These are phyloP conservation scores for Plebejus argus DNA, from an alignment of 2,888 invertebrate species.

Conservation along the genomic window DNA sequence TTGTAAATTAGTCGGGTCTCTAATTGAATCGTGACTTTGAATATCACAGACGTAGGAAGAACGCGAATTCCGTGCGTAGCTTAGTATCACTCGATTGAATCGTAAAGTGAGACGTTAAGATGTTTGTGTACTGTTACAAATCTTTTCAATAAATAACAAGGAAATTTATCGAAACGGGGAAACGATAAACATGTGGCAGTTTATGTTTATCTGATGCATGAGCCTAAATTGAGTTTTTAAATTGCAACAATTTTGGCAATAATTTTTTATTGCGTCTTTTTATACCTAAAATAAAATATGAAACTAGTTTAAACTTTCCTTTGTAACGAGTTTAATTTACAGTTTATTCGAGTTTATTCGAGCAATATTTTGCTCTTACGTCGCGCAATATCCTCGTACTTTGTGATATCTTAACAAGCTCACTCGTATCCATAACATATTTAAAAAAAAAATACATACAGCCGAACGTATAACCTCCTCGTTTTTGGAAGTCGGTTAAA, in stretches of 20 bases:
- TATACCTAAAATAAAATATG: background rate
- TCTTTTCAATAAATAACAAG: slow-evolving; percentile 26
- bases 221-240: background rate
- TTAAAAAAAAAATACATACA: too few relatives aligned
- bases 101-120: slow-evolving; percentile 34
- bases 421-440: slow-evolving; percentile 9
- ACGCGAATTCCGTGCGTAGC: slow-evolving; percentile 43
- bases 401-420: slow-evolving; percentile 23
- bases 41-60: slow-evolving; percentile 30
- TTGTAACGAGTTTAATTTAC: slow-evolving; percentile 14
- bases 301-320: background rate
- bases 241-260: background rate
- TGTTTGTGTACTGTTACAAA: slow-evolving; percentile 20
- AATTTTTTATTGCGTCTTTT: background rate
- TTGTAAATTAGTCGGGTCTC: slow-evolving; percentile 19
- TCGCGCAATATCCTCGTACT: slow-evolving; percentile 11
- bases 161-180: slow-evolving; percentile 16
- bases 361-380: slow-evolving; percentile 14
- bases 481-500: too few relatives aligned
- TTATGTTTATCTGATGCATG: slow-evolving; percentile 11
- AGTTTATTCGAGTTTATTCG: slow-evolving; percentile 9
- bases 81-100: slow-evolving; percentile 51
- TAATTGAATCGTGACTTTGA: slow-evolving; percentile 31
- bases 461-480: too few relatives aligned
- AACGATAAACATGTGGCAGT: slow-evolving; percentile 20